Evolutionary conservation across 92 coral and sea anemone genomes (phyloP).

Genomic region (Phenganax marumi): DNA sequence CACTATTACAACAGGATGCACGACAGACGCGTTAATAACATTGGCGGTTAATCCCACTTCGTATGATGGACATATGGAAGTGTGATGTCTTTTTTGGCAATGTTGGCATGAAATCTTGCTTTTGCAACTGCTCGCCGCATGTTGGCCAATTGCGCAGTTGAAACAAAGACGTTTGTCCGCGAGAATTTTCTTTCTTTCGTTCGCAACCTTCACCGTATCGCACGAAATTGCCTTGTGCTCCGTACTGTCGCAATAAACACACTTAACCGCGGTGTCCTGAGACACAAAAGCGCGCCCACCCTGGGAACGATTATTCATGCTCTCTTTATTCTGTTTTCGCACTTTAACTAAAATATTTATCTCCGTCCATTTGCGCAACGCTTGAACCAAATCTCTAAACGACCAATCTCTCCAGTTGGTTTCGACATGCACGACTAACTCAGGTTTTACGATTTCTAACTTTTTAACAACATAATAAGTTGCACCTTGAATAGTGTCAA

Average conservation of each 20-base stretch:
- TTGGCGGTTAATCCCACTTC: slow-evolving; percentile 18
- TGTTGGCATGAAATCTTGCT: slow-evolving; percentile 34
- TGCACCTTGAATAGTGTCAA: slow-evolving; percentile 49
- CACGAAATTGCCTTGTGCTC: slow-evolving; percentile 42
- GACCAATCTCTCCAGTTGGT: slow-evolving; percentile 51
- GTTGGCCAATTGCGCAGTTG: slow-evolving; percentile 37
- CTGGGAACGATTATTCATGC: neutral
- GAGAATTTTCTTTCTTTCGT: slow-evolving; percentile 41
- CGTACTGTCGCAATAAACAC: slow-evolving; percentile 40
- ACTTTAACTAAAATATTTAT: slow-evolving; percentile 24
- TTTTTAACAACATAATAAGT: slow-evolving; percentile 44
- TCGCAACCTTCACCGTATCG: slow-evolving; percentile 13
- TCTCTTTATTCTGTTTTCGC: neutral
- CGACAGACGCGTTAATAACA: slow-evolving; percentile 7
- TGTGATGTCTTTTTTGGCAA: slow-evolving; percentile 26
- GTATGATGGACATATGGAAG: slow-evolving; percentile 19
- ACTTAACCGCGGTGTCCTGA: slow-evolving; percentile 9
- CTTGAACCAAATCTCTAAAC: slow-evolving; percentile 36
- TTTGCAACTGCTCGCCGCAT: slow-evolving; percentile 29
- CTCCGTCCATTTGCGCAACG: slow-evolving; percentile 48
- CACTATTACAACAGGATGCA: slow-evolving; percentile 67
- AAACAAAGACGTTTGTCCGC: slow-evolving; percentile 30
- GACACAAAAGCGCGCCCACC: slow-evolving; percentile 5
- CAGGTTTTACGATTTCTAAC: slow-evolving; percentile 44
- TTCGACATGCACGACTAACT: slow-evolving; percentile 45